Conservation (phyloP, 2,113 vertebrate species). For the Zapornia atra region DNA sequence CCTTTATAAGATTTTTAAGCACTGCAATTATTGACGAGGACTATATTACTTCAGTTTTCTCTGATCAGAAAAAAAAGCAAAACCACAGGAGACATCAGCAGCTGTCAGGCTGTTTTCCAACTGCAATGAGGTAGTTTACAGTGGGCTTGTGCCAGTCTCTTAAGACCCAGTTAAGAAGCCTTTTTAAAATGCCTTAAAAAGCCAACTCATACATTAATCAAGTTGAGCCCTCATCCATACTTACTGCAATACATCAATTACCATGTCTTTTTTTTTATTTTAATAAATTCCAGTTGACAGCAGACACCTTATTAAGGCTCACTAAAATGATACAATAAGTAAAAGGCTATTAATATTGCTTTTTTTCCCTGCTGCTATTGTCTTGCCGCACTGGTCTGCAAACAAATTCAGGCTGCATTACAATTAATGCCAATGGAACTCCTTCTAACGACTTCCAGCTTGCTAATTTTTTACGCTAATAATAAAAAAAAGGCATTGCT, state of each 20-base stretch:
- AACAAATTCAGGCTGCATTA: conserved; percentile 83
- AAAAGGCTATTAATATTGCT: conserved; percentile 87
- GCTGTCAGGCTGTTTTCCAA: conserved; percentile 84
- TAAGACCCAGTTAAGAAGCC: conserved; percentile 85
- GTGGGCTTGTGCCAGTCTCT: conserved; percentile 80
- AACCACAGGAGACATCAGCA: conserved; percentile 77
- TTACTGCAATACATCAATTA: conserved; percentile 91
- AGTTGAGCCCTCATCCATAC: conserved; percentile 81
- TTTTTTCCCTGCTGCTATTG: conserved; percentile 79
- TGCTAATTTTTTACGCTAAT: conserved; percentile 93
- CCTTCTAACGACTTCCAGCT: conserved; percentile 90
- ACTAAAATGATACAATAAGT: conserved; percentile 86
- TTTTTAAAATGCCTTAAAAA: conserved; percentile 88
- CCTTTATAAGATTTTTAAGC: conserved; percentile 86
- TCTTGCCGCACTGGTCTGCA: conserved; percentile 83
- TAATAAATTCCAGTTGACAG: conserved; percentile 89
- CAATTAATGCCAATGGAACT: conserved; percentile 83
- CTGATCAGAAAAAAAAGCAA: conserved; percentile 77
- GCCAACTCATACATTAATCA: conserved; percentile 92
- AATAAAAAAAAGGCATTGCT: conserved; percentile 91
- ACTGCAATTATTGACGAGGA: conserved; percentile 84
- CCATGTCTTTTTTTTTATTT: conserved; percentile 75
- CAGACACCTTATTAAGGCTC: conserved; percentile 88
- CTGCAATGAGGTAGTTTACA: conserved; percentile 82
- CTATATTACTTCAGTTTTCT: conserved; percentile 82